Evolutionary conservation across 1,140 invertebrate genomes (phyloP).

Genomic region (Oscheius sp.): DNA sequence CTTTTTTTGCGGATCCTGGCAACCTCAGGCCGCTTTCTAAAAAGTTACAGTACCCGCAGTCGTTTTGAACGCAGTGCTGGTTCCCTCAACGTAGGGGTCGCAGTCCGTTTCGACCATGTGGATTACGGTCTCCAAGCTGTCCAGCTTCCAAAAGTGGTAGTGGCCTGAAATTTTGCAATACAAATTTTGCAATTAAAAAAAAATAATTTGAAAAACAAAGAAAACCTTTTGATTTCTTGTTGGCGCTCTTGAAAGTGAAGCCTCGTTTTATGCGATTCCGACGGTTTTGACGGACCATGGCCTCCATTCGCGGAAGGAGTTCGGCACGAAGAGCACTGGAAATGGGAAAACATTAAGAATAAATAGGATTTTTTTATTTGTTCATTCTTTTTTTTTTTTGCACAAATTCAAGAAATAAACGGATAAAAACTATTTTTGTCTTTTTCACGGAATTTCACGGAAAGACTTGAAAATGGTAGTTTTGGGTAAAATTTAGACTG

Average conservation of each 20-base stretch:
- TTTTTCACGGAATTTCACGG: too few species aligned
- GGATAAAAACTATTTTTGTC: too few species aligned
- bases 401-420: not conserved
- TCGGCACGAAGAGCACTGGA: slow-evolving; percentile 33
- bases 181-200: slow-evolving; percentile 3
- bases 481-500: too few species aligned
- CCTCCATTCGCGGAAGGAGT: slow-evolving; percentile 44
- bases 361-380: slow-evolving; percentile 21
- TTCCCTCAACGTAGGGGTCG: slow-evolving; percentile 16
- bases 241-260: slow-evolving; percentile 37
- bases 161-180: slow-evolving; percentile 6
- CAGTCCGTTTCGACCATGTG: slow-evolving; percentile 10
- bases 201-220: not conserved
- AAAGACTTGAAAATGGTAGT: too few species aligned
- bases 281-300: slow-evolving; percentile 40
- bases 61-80: not conserved
- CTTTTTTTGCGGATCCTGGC: too few species aligned
- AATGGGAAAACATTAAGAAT: too few species aligned
- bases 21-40: too few species aligned
- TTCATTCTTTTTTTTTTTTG: not conserved
- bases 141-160: slow-evolving; percentile 20
- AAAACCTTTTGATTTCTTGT: slow-evolving; percentile 23
- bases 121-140: slow-evolving; percentile 7
- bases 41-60: too few species aligned
- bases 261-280: slow-evolving; percentile 46